phyloP scores from a whole-genome alignment of 2,888 invertebrate species.

The Pristionchus arcanus region DNA sequence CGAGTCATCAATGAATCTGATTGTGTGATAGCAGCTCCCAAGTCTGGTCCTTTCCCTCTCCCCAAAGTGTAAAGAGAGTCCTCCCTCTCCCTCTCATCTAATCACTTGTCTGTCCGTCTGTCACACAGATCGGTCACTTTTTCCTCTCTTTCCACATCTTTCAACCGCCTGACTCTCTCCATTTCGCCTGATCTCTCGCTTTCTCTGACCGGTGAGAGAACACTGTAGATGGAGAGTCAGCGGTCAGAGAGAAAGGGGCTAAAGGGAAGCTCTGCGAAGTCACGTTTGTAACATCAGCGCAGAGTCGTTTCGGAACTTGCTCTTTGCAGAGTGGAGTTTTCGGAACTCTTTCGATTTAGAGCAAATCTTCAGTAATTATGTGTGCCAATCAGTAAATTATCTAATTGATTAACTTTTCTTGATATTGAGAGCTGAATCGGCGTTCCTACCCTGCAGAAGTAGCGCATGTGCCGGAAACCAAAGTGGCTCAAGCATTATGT shows the following conservation, averaged over 20 bases:
- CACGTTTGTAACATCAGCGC: neutral
- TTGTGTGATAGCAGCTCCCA: neutral
- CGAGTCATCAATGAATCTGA: neutral
- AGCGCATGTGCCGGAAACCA: no score
- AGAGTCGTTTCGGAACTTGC: no score
- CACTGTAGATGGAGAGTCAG: neutral
- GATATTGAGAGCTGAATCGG: no score
- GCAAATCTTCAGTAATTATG: no score
- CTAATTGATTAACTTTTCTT: no score
- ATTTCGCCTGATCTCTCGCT: neutral
- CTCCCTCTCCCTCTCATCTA: neutral
- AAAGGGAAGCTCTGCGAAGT: neutral
- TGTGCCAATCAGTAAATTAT: no score
- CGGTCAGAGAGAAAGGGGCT: neutral
- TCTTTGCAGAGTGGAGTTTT: no score
- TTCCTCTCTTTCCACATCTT: neutral
- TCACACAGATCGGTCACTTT: constrained; percentile 39
- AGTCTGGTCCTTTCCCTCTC: neutral
- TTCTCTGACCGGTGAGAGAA: neutral
- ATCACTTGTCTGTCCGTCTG: constrained; percentile 17
- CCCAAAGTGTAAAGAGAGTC: constrained; percentile 2
- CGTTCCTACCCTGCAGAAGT: no score
- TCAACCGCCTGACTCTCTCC: neutral
- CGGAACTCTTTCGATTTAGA: no score
- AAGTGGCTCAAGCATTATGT: no score